Evolutionary conservation across 2,888 invertebrate species (phyloP).

Genomic region (Thereva unica): DNA sequence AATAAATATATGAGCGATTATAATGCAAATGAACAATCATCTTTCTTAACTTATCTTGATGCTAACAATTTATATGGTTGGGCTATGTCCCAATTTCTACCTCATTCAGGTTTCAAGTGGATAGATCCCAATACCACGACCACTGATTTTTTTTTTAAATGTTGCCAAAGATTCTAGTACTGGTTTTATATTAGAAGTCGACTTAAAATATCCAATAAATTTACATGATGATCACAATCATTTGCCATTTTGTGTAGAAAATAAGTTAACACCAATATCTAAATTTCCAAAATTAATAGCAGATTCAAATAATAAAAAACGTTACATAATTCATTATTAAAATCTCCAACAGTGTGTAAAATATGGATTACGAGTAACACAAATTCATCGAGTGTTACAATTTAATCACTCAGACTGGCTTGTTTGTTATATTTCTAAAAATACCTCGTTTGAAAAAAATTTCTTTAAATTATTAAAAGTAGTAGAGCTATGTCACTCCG

Average conservation of each 20-base stretch:
- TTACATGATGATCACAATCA: conserved; percentile 45
- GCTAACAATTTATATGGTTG: conserved; percentile 45
- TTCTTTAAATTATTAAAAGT: too few species aligned
- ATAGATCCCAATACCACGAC: conserved; percentile 38
- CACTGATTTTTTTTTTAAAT: conserved; percentile 36
- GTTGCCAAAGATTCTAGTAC: conserved; percentile 24
- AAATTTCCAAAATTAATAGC: conserved; percentile 36
- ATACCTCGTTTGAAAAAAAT: conserved; percentile 37
- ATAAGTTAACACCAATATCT: conserved; percentile 36
- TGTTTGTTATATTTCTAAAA: conserved; percentile 43
- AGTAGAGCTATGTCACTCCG: too few species aligned
- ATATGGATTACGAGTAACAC: conserved; percentile 45
- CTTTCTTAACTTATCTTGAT: conserved; percentile 42
- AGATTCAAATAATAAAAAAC: conserved; percentile 40
- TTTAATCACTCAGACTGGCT: conserved; percentile 47
- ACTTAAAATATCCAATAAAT: conserved; percentile 43
- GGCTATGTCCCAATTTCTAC: conserved; percentile 44
- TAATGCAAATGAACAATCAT: conserved; percentile 17
- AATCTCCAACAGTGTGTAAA: conserved; percentile 45
- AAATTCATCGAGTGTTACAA: conserved; percentile 46
- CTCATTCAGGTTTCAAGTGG: conserved; percentile 44
- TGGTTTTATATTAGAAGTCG: conserved; percentile 51
- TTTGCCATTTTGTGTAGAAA: conserved; percentile 34
- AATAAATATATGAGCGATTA: conserved; percentile 39
- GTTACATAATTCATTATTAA: conserved; percentile 45